Conservation (phyloP, 1,140 invertebrate genomes). For the Drosophila truncata region DNA sequence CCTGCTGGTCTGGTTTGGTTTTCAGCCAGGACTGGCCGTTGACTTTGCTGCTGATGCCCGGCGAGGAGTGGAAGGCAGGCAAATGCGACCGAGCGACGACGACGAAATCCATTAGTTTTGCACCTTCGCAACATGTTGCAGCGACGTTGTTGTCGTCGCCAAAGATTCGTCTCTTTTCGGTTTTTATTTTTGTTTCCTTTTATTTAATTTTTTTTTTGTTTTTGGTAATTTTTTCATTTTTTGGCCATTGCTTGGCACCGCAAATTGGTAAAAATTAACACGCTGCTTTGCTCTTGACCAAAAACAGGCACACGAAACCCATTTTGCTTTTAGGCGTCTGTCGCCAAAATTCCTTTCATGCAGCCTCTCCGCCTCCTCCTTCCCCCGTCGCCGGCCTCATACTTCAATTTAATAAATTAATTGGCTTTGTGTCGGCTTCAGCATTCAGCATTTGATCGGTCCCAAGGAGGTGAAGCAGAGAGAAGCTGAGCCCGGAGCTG, state of each 20-base stretch:
- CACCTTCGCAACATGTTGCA: slow-evolving; percentile 83
- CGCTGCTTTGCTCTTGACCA: slow-evolving; percentile 83
- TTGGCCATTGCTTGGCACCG: slow-evolving; percentile 66
- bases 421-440: slow-evolving; percentile 80
- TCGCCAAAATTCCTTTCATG: slow-evolving; percentile 84
- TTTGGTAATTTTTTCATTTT: slow-evolving; percentile 42
- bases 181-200: slow-evolving; percentile 23
- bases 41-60: slow-evolving; percentile 44
- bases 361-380: background rate
- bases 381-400: slow-evolving; percentile 54
- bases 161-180: slow-evolving; percentile 49
- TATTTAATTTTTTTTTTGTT: slow-evolving; percentile 7
- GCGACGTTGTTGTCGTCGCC: slow-evolving; percentile 53
- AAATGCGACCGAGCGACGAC: slow-evolving; percentile 63
- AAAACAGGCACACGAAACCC: slow-evolving; percentile 79
- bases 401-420: slow-evolving; percentile 85
- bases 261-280: slow-evolving; percentile 84
- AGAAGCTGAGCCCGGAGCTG: background rate
- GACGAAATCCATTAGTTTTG: slow-evolving; percentile 84
- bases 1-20: slow-evolving; percentile 39
- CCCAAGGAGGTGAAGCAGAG: slow-evolving; percentile 18
- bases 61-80: slow-evolving; percentile 33
- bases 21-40: slow-evolving; percentile 63
- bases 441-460: slow-evolving; percentile 50
- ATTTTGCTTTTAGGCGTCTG: slow-evolving; percentile 84